Evolutionary conservation across 2,113 vertebrate genomes (phyloP), one percentile per base, ranked within the genome.

Genomic region (Myotis yumanensis): DNA sequence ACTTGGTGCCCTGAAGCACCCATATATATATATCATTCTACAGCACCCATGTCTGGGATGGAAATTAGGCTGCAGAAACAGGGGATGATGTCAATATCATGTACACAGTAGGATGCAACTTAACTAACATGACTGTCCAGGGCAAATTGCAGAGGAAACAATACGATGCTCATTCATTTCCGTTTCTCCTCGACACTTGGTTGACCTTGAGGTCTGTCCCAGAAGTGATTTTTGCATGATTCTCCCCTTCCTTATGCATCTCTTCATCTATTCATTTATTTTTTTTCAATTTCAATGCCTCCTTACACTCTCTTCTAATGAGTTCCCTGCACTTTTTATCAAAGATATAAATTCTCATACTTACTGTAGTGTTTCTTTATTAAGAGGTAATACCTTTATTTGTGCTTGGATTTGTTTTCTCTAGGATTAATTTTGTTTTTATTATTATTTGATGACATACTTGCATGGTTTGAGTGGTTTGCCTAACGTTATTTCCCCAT

Each of bases 131-230:
- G 14, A 0, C 22, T 15, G 52, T 8, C 7, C 30, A 32, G 17
- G 30, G 17, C 15, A 7, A 6, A 2, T 1, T 12, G 5, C 37
- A 5, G 3, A 57, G 12, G 23, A 20, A 2, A 28, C 0, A 0
- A 37, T 8, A 22, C 0, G 2, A 4, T 0, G 11, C 30, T 6
- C 9, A 2, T 22, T 23, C 10, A 10, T 3, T 20, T 12, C 32
- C 7, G 54, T 12, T 1, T 89, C 40, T 16, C 62, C 40, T 40
- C 32, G 4, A 37, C 1, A 2, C 18, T 25, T 15, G 32, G 9
- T 0, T 57, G 57, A 51, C 37, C 37, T 76, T 7, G 3, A 6
- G 4, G 2, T 57, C 59, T 59, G 28, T 32, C 32, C 59, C 43
- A 7, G 68, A 64, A 75, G 59, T 5, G 17, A 17, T 5, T 57